Evolutionary conservation across 2,888 invertebrate species (phyloP), one percentile per base, ranked within the genome.

Genomic region (Gonocerus acuteangulatus): DNA sequence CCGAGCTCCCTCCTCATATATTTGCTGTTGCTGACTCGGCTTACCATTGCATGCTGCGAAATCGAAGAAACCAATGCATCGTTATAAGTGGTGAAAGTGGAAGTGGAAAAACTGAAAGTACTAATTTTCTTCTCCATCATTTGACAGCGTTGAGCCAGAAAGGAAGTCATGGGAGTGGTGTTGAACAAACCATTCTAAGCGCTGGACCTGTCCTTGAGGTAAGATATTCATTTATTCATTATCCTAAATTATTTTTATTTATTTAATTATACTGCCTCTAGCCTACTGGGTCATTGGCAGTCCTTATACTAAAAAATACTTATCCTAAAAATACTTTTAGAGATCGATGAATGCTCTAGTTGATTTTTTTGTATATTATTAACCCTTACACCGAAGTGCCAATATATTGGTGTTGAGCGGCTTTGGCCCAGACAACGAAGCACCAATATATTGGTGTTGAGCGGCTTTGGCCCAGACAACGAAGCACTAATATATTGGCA

Each of bases 61-160:
- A 90, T 71, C 83, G 87, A 72, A 84, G 86, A 68, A 95, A 95
- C 75, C 88, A 89, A 78, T 95, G 95, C 74, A 92, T 95, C 71
- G 95, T 95, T 69, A 95, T 96, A 70, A 92, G 91, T 72, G 93
- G 93, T 23, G 93, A 94, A 75, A 91, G 90, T 74, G 94, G 94
- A 63, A 91, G 90, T n/a, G 94, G 95, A 3, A 95, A 95, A 78
- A 95, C 95, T 1, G 95, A 95, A 74, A 93, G 92, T 73, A 95
- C 95, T 23, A 95, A 95, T 79, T 90, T 95, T 74, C 80, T 95
- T 66, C 79, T 96, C 58, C 95, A 95, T 75, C 95, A 95, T 76
- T 78, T 96, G 71, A 95, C 95, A 0, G 94, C 95, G 7, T 80
- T 95, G 61, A 92, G 91, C 74, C 95, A 95, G 75, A 95, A 95